Evolutionary conservation across 2,113 vertebrate species (phyloP).

Genomic region (Cochlearius cochlearius): DNA sequence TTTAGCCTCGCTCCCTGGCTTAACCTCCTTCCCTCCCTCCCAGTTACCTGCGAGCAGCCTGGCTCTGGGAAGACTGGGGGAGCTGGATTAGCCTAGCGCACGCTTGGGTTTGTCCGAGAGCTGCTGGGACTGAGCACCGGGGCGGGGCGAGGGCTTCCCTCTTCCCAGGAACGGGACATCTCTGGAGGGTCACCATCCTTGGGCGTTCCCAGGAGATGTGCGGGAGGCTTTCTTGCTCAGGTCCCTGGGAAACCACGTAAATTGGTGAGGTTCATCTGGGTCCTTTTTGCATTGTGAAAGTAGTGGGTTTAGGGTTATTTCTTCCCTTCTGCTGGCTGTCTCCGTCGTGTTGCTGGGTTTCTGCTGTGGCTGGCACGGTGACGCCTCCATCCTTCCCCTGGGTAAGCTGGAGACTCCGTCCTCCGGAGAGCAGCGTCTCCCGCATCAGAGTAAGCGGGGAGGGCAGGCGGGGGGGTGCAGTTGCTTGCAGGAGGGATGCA

Average conservation of each 20-base stretch:
- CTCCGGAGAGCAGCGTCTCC: neutral
- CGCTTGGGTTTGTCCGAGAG: neutral
- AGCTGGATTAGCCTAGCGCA: accelerated
- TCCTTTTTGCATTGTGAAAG: neutral
- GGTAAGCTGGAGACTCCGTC: neutral
- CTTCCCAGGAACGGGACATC: neutral
- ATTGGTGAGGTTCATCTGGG: neutral
- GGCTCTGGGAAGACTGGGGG: neutral
- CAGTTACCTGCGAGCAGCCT: neutral
- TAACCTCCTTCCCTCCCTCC: neutral
- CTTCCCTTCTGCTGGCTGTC: neutral
- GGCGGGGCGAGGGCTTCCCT: neutral
- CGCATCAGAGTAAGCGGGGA: accelerated
- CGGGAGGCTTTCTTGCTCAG: neutral
- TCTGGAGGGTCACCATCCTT: neutral
- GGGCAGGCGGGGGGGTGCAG: neutral
- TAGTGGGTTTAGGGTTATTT: neutral
- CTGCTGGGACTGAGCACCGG: neutral
- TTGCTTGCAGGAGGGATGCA: neutral
- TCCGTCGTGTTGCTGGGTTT: neutral
- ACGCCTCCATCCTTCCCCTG: neutral
- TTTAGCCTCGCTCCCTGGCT: neutral
- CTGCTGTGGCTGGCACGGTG: neutral
- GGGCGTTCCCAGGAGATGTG: neutral
- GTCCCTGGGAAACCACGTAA: neutral